phyloP scores from a whole-genome alignment of 2,797 vertebrate species.

The Siniperca obscura region DNA sequence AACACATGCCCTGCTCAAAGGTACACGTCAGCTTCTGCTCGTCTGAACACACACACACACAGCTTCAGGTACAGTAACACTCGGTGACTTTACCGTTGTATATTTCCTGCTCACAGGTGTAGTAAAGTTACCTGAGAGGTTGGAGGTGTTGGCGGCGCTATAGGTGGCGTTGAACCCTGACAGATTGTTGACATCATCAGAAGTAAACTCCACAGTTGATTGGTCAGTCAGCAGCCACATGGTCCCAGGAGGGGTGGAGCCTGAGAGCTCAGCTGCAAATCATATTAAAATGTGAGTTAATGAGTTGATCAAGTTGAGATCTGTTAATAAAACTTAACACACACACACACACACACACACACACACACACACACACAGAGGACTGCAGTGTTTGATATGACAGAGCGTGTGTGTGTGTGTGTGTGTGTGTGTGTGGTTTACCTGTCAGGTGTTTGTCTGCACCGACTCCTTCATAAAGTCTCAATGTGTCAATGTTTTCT shows the following conservation, averaged over 20 bases:
- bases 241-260: conserved; percentile 79
- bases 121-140: conserved; percentile 81
- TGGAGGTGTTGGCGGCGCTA: conserved; percentile 74
- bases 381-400: no score
- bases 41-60: conserved; percentile 69
- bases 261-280: conserved; percentile 86
- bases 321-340: no score
- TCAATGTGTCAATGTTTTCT: conserved; percentile 75
- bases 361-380: no score
- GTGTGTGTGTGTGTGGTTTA: background rate
- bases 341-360: background rate
- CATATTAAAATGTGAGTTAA: background rate
- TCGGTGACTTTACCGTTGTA: background rate
- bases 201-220: conserved; percentile 86
- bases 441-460: conserved; percentile 78
- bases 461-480: conserved; percentile 90
- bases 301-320: background rate
- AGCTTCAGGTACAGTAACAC: background rate
- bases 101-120: no score
- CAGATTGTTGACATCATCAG: conserved; percentile 78
- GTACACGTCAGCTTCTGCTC: conserved; percentile 87
- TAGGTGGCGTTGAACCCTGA: conserved; percentile 89
- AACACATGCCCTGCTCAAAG: conserved; percentile 92
- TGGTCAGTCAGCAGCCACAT: conserved; percentile 88
- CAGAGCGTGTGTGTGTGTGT: background rate